Evolutionary conservation across 2,797 vertebrate genomes (phyloP).

Genomic region (Pogonophryne albipinna): DNA sequence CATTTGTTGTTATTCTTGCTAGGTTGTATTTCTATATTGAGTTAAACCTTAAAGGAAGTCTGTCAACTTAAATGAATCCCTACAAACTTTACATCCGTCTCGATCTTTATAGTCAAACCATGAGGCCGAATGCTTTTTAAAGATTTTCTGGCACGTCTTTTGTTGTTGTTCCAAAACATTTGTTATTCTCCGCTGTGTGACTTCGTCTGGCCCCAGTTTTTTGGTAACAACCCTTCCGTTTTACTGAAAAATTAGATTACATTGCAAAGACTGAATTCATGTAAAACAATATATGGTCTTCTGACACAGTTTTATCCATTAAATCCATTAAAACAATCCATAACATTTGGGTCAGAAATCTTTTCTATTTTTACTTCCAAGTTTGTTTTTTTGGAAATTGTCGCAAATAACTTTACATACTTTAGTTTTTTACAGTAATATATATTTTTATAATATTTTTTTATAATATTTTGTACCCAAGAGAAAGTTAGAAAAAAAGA

Average conservation of each 20-base stretch:
- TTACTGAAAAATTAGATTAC: background rate
- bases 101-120: background rate
- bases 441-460: no score
- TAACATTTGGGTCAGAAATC: background rate
- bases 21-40: conserved; percentile 15
- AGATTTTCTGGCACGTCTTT: background rate
- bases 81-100: conserved; percentile 7
- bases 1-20: conserved; percentile 26
- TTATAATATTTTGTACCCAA: no score
- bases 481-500: no score
- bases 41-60: conserved; percentile 20
- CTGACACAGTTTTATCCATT: background rate
- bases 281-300: no score
- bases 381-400: no score
- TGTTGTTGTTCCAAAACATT: background rate
- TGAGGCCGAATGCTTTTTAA: background rate
- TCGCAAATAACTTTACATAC: no score
- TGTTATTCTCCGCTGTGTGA: background rate
- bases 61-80: conserved; percentile 32
- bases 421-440: no score
- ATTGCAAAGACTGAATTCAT: no score
- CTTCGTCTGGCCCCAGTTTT: background rate
- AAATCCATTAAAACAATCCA: background rate
- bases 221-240: background rate
- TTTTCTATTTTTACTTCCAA: background rate